These are phyloP conservation scores for Tamias sibiricus DNA, from an alignment of 2,113 vertebrate genomes.

Conservation along the genomic window DNA sequence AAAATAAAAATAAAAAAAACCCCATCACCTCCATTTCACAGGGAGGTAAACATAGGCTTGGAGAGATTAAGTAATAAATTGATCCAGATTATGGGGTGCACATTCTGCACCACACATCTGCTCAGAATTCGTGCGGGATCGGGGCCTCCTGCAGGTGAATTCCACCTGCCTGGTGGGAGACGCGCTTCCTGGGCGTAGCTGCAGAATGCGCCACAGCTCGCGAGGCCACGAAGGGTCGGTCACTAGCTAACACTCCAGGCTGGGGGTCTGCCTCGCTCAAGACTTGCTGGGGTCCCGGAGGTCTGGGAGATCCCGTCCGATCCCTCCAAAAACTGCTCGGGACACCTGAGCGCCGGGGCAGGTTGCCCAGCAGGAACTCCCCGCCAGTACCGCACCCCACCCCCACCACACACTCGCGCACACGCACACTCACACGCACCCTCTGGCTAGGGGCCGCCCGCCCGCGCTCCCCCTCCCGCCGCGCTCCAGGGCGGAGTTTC, in stretches of 20 bases:
- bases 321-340: neutral
- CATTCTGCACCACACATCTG: neutral
- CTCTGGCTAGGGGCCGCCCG: neutral
- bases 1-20: too few relatives aligned
- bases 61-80: neutral
- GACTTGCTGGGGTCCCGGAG: neutral
- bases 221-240: neutral
- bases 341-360: neutral
- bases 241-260: neutral
- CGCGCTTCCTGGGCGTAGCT: neutral
- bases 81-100: neutral
- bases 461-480: slow-evolving; percentile 47
- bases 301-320: neutral
- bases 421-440: neutral
- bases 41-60: neutral
- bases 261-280: neutral
- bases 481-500: slow-evolving; percentile 80
- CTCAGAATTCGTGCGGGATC: neutral
- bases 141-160: neutral
- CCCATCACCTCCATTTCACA: neutral
- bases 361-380: neutral
- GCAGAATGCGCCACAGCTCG: neutral
- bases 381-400: neutral
- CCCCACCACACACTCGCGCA: neutral
- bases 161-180: neutral